Conservation (phyloP, 2,888 invertebrate species). For the Zelleria hepariella region DNA sequence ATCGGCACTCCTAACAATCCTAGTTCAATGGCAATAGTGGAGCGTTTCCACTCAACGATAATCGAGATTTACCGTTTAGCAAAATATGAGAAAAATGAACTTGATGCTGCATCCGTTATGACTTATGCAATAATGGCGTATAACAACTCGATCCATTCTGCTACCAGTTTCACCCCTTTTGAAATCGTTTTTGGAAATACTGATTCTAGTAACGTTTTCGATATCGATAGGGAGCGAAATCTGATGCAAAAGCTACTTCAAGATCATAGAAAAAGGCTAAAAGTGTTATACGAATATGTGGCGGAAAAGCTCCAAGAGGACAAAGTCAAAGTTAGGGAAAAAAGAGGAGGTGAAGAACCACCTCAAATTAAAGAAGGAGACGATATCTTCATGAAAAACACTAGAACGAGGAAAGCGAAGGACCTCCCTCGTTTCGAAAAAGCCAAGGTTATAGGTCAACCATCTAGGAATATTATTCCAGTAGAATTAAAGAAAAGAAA, state of each 20-base stretch:
- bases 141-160: conserved; percentile 13
- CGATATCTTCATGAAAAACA: conserved; percentile 16
- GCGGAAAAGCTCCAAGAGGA: conserved; percentile 7
- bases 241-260: conserved; percentile 12
- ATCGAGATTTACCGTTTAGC: conserved; percentile 21
- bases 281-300: conserved; percentile 12
- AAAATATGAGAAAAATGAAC: conserved; percentile 16
- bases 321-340: conserved; percentile 4
- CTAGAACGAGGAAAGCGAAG: conserved; percentile 16
- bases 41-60: conserved; percentile 21
- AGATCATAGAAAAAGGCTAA: conserved; percentile 15
- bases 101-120: conserved; percentile 14
- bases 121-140: conserved; percentile 13
- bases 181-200: conserved; percentile 14
- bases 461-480: conserved; percentile 12
- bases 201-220: neutral
- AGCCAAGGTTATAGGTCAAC: conserved; percentile 14
- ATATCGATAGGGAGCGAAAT: neutral
- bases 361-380: conserved; percentile 14
- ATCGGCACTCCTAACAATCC: neutral
- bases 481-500: neutral
- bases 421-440: conserved; percentile 17
- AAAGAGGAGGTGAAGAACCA: conserved; percentile 12
- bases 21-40: conserved; percentile 14
- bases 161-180: conserved; percentile 13